phyloP scores from a whole-genome alignment of 2,888 invertebrate genomes.

The Drosophila multiciliata region DNA sequence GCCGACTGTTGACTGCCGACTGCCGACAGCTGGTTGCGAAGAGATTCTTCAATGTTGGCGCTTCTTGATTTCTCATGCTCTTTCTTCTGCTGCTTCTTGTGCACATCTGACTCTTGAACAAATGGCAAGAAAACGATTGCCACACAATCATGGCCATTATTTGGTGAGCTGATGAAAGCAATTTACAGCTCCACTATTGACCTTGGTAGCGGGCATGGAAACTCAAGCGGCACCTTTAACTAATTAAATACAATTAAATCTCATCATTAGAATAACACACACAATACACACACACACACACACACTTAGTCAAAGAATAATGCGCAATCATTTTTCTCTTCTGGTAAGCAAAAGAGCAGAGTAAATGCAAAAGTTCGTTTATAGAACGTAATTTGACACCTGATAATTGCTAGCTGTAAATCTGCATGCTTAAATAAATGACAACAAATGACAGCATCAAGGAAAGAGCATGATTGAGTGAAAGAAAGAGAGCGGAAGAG shows the following conservation, averaged over 20 bases:
- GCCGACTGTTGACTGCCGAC: slow-evolving; percentile 22
- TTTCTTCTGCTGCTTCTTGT: slow-evolving; percentile 12
- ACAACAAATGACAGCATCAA: slow-evolving; percentile 15
- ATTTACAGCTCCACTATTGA: slow-evolving; percentile 54
- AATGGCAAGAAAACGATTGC: slow-evolving; percentile 12
- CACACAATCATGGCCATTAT: slow-evolving; percentile 42
- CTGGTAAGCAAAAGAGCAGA: slow-evolving; percentile 41
- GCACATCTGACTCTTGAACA: slow-evolving; percentile 3
- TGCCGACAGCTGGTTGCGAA: slow-evolving; percentile 33
- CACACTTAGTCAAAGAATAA: background rate
- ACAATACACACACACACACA: slow-evolving; percentile 1
- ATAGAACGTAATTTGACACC: slow-evolving; percentile 15
- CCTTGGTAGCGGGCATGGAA: slow-evolving; percentile 35
- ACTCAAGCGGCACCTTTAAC: slow-evolving; percentile 22
- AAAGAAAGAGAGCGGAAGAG: background rate
- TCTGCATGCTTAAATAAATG: slow-evolving; percentile 1
- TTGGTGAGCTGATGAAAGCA: slow-evolving; percentile 53
- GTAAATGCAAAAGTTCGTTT: slow-evolving; percentile 6
- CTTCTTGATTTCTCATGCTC: slow-evolving; percentile 70
- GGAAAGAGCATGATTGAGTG: background rate
- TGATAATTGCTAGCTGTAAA: slow-evolving; percentile 4
- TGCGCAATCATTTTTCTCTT: slow-evolving; percentile 43
- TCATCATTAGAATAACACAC: slow-evolving; percentile 38
- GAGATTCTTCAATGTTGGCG: slow-evolving; percentile 41
- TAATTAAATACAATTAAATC: slow-evolving; percentile 51